phyloP scores from a whole-genome alignment of 2,113 vertebrate species.

The Lepus europaeus region DNA sequence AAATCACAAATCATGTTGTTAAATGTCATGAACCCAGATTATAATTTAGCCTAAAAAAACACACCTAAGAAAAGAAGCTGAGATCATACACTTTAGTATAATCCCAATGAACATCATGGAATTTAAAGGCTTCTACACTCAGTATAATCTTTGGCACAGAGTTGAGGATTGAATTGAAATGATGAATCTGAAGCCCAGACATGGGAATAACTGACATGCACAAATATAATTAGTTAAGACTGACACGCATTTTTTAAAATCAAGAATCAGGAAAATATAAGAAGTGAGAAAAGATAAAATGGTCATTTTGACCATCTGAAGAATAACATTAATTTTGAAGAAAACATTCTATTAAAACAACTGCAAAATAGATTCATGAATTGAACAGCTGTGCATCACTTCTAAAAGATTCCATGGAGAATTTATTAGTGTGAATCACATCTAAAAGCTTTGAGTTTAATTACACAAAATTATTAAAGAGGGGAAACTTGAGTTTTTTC shows the following conservation, averaged over 20 bases:
- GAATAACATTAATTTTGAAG: conserved; percentile 55
- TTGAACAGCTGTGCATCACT: conserved; percentile 74
- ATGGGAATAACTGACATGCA: neutral
- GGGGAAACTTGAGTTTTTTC: conserved; percentile 53
- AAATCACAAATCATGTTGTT: conserved; percentile 48
- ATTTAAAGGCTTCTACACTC: conserved; percentile 8
- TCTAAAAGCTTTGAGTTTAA: conserved; percentile 74
- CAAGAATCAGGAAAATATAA: conserved; percentile 21
- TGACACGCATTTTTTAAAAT: neutral
- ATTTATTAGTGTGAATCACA: conserved; percentile 76
- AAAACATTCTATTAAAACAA: conserved; percentile 62
- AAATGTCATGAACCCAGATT: conserved; percentile 47
- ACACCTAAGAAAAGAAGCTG: conserved; percentile 36
- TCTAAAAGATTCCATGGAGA: conserved; percentile 72
- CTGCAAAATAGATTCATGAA: conserved; percentile 76
- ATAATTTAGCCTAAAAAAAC: conserved; percentile 54
- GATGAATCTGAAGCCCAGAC: neutral
- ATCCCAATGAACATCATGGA: neutral
- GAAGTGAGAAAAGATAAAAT: conserved; percentile 42
- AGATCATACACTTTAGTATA: conserved; percentile 12
- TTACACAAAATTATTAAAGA: conserved; percentile 74
- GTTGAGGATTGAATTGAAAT: neutral
- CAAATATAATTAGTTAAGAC: neutral
- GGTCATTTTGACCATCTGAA: conserved; percentile 55
- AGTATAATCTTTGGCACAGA: neutral